These are phyloP conservation scores for Ditylenchus dipsaci DNA, from an alignment of 1,140 invertebrate species.

Conservation along the genomic window DNA sequence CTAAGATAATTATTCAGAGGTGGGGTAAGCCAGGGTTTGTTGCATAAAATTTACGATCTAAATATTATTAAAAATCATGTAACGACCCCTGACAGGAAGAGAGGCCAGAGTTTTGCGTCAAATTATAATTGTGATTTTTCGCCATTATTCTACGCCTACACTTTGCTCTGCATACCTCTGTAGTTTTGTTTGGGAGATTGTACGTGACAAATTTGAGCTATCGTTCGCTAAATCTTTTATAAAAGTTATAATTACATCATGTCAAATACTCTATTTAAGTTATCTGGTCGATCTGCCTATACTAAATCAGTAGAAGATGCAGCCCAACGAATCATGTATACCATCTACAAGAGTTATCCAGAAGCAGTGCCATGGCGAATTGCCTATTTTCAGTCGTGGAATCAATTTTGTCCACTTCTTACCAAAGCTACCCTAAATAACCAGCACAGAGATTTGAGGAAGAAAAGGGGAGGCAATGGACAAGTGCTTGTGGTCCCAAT, in stretches of 20 bases:
- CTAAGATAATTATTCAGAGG: too few species aligned
- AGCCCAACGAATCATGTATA: neutral
- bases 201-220: too few species aligned
- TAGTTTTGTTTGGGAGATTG: too few species aligned
- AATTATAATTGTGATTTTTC: too few species aligned
- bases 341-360: constrained; percentile 5
- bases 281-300: neutral
- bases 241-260: neutral
- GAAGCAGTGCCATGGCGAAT: constrained; percentile 8
- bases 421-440: neutral
- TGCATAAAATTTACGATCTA: too few species aligned
- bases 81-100: too few species aligned
- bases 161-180: too few species aligned
- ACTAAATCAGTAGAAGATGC: neutral
- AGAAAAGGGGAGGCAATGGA: constrained; percentile 3
- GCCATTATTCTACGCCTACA: too few species aligned
- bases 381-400: constrained; percentile 8
- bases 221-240: too few species aligned
- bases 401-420: constrained; percentile 6
- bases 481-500: constrained; percentile 11
- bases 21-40: too few species aligned
- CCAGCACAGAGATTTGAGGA: constrained; percentile 5
- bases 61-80: too few species aligned
- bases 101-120: too few species aligned
- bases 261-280: neutral